Evolutionary conservation across 2,888 invertebrate species (phyloP).

Genomic region (Sepioteuthis lessoniana): DNA sequence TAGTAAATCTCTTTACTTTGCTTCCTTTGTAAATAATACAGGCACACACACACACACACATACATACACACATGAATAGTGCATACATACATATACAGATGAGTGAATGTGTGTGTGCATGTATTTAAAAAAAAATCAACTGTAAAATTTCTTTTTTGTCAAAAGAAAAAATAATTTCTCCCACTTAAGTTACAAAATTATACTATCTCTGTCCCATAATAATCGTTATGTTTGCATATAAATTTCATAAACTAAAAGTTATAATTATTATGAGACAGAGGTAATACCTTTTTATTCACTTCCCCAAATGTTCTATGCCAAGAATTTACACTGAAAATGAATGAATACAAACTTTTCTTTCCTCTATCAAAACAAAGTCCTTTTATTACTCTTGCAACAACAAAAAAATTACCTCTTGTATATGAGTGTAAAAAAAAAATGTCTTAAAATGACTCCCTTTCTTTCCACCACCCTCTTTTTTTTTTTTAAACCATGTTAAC

Average conservation of each 20-base stretch:
- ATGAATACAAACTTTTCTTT: not conserved
- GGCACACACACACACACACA: not conserved
- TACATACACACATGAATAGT: not conserved
- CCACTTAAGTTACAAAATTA: no score
- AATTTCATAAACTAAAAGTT: no score
- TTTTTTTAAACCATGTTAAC: not conserved
- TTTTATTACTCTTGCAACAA: no score
- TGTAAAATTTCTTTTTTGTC: not conserved
- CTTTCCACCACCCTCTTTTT: no score
- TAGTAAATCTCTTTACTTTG: not conserved
- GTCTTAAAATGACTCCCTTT: not conserved
- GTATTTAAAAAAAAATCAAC: not conserved
- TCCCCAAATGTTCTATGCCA: not conserved
- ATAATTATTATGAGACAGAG: not conserved
- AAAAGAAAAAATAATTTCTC: not conserved
- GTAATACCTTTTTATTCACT: not conserved
- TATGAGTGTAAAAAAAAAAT: not conserved
- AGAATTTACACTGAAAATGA: not conserved
- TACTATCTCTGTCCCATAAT: no score
- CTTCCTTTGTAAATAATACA: not conserved
- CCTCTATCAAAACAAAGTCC: not conserved
- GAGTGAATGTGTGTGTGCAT: not conserved
- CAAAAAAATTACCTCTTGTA: not conserved
- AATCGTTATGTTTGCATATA: no score
- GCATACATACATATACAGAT: not conserved